These are phyloP conservation scores for Paratilapia polleni DNA, from an alignment of 2,113 vertebrate genomes.

Conservation along the genomic window DNA sequence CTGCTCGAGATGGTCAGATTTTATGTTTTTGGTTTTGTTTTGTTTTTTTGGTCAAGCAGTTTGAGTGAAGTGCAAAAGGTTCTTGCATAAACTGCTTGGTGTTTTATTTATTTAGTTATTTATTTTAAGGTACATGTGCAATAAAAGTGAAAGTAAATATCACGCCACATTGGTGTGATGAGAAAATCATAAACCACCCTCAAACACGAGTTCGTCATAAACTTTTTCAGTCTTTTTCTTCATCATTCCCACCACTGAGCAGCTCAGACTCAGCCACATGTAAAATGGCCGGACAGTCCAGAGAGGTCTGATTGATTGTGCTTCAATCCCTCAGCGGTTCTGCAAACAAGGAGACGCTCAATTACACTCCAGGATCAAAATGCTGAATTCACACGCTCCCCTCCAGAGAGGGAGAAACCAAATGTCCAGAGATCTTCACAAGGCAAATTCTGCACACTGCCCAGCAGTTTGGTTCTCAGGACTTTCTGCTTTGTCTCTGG, in stretches of 20 bases:
- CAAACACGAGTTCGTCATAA: constrained; percentile 8
- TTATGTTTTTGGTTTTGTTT: constrained; percentile 14
- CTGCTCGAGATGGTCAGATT: constrained; percentile 36
- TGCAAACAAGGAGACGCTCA: constrained; percentile 71
- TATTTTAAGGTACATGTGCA: neutral
- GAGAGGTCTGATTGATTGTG: constrained; percentile 70
- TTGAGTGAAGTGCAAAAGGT: neutral
- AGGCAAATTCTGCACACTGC: constrained; percentile 19
- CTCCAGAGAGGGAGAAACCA: constrained; percentile 8
- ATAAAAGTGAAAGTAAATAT: constrained; percentile 21
- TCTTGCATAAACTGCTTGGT: neutral
- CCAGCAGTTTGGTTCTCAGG: constrained; percentile 2
- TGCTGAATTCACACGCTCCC: constrained; percentile 68
- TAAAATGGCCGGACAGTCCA: constrained; percentile 62
- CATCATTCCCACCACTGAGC: constrained; percentile 18
- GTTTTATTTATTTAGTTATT: neutral
- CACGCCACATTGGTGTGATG: constrained; percentile 4
- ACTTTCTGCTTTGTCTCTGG: neutral
- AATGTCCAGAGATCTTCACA: constrained; percentile 42
- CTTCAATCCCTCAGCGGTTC: constrained; percentile 64
- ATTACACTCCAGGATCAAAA: constrained; percentile 74
- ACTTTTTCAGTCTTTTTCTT: constrained; percentile 27
- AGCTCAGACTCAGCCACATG: constrained; percentile 60
- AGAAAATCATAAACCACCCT: constrained; percentile 54
- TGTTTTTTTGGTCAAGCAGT: too few species aligned